phyloP scores from a whole-genome alignment of 2,888 invertebrate genomes.

The Parnassius orleans region DNA sequence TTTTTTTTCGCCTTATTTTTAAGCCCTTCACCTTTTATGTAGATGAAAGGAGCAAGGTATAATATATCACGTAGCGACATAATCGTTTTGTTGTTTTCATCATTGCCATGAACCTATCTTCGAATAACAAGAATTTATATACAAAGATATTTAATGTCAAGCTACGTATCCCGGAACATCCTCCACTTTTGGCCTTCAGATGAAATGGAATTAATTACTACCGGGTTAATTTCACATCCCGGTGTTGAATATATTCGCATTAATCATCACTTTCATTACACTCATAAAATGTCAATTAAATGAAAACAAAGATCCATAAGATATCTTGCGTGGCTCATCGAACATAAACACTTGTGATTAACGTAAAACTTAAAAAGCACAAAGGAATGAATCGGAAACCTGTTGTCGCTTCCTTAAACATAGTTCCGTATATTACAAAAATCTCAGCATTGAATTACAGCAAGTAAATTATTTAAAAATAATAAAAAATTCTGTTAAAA shows the following conservation, averaged over 20 bases:
- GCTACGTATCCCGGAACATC: conserved; percentile 15
- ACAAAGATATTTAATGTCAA: conserved; percentile 13
- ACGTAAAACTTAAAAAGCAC: conserved; percentile 17
- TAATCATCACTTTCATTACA: conserved; percentile 25
- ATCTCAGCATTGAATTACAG: conserved; percentile 2
- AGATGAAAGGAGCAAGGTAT: no score
- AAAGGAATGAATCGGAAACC: conserved; percentile 21
- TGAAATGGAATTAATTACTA: conserved; percentile 21
- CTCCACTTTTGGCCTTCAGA: conserved; percentile 18
- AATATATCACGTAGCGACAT: no score
- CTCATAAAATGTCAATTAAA: conserved; percentile 24
- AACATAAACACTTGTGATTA: conserved; percentile 12
- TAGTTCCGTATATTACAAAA: conserved; percentile 18
- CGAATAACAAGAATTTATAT: conserved; percentile 5
- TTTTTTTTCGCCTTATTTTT: no score
- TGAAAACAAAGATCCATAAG: conserved; percentile 16
- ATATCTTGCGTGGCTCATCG: conserved; percentile 5
- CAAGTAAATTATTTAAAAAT: background rate
- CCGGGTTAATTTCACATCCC: conserved; percentile 23
- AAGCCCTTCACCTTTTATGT: no score
- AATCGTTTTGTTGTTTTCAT: background rate
- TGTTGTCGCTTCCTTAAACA: conserved; percentile 8
- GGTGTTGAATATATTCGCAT: conserved; percentile 13
- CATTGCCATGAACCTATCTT: background rate
- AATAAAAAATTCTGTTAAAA: no score